Conservation (phyloP, 1,140 invertebrate species). For the Leptinotarsa texana region DNA sequence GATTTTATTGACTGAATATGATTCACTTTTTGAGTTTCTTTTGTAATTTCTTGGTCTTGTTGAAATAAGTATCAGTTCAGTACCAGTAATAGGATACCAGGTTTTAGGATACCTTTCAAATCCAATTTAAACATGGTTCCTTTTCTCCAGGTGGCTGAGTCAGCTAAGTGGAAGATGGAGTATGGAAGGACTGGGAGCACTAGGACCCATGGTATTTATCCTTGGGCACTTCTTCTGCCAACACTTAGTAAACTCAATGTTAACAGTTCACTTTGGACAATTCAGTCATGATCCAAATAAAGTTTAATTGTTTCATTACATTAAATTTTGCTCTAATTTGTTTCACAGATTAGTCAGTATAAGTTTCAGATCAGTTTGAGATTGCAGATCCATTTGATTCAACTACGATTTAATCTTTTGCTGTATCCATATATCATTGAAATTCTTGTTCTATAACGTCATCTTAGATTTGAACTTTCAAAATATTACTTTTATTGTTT, state of each 20-base stretch:
- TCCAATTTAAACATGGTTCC: slow-evolving; percentile 56
- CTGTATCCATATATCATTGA: not conserved
- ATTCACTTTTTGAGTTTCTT: not conserved
- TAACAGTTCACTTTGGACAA: slow-evolving; percentile 59
- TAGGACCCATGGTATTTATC: slow-evolving; percentile 68
- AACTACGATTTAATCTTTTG: slow-evolving; percentile 31
- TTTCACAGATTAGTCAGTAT: slow-evolving; percentile 23
- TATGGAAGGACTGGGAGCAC: slow-evolving; percentile 55
- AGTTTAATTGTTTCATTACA: not conserved
- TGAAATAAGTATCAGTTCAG: not conserved
- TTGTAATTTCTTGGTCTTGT: not conserved
- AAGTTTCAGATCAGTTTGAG: slow-evolving; percentile 53
- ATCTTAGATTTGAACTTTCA: not conserved
- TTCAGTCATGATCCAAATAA: slow-evolving; percentile 36
- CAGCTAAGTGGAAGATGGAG: slow-evolving; percentile 49
- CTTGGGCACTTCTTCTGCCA: slow-evolving; percentile 62
- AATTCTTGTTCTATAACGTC: not conserved
- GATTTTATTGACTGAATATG: not conserved
- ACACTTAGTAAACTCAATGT: slow-evolving; percentile 49
- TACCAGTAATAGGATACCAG: slow-evolving; percentile 52
- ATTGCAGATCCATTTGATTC: slow-evolving; percentile 54
- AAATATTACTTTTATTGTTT: not conserved
- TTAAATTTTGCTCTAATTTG: slow-evolving; percentile 26
- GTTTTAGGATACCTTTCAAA: slow-evolving; percentile 51
- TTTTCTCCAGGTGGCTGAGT: slow-evolving; percentile 56